phyloP scores from a whole-genome alignment of 2,113 vertebrate species.

The Ophthalmolycus amberensis region DNA sequence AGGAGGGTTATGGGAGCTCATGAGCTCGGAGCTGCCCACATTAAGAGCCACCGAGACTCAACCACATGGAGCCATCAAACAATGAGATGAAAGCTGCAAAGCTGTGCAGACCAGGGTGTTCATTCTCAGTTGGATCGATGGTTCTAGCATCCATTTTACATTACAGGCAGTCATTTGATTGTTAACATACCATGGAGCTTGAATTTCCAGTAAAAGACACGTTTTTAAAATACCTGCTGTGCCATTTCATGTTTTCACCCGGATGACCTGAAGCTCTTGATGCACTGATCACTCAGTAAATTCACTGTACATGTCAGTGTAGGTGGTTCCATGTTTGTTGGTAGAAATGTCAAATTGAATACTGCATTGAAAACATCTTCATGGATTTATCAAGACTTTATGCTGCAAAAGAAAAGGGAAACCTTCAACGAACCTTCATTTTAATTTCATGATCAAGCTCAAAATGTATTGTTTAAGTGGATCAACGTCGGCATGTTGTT shows the following conservation, averaged over 20 bases:
- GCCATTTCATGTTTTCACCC: neutral
- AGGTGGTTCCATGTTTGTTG: slow-evolving; percentile 6
- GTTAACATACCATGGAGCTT: neutral
- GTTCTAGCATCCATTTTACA: neutral
- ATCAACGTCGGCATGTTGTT: slow-evolving; percentile 44
- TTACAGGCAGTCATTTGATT: neutral
- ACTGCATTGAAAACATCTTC: slow-evolving; percentile 9
- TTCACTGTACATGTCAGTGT: slow-evolving; percentile 33
- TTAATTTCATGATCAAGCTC: slow-evolving; percentile 17
- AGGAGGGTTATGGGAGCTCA: neutral
- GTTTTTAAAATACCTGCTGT: neutral
- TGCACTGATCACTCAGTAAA: slow-evolving; percentile 7
- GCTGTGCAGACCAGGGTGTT: neutral
- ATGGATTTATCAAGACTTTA: neutral
- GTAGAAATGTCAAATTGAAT: slow-evolving; percentile 43
- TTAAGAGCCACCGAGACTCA: slow-evolving; percentile 14
- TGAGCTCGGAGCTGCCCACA: neutral
- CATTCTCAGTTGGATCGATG: slow-evolving; percentile 3
- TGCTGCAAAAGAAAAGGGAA: slow-evolving; percentile 22
- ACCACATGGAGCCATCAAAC: slow-evolving; percentile 27
- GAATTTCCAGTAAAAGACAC: neutral
- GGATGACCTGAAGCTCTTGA: slow-evolving; percentile 3
- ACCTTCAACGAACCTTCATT: slow-evolving; percentile 6
- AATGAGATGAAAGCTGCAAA: slow-evolving; percentile 19
- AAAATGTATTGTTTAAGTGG: slow-evolving; percentile 29